A percentile compares a stretch with the other conserved stretches of the same genome.
Conservation (phyloP, 2,888 invertebrate genomes). For the Prosopocoilus inquinatus region DNA sequence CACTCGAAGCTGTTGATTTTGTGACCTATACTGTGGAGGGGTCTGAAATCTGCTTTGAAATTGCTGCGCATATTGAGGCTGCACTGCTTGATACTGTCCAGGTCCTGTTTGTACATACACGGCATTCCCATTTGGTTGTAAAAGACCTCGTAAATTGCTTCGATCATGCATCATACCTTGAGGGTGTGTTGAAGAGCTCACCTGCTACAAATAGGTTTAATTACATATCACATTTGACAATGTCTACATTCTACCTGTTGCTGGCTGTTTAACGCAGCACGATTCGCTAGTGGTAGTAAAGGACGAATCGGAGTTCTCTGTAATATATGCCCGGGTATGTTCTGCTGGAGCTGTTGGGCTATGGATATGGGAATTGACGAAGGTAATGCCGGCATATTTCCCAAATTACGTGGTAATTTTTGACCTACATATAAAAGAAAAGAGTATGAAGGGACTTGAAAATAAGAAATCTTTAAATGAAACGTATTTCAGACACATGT, state of each 20-base stretch:
- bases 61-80: slow-evolving; percentile 48
- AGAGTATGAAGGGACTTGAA: neutral
- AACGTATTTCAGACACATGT: neutral
- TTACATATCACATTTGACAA: slow-evolving; percentile 1
- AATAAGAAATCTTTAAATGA: neutral
- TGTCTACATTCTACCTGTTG: slow-evolving; percentile 20
- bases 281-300: slow-evolving; percentile 21
- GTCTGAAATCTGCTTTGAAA: slow-evolving; percentile 40
- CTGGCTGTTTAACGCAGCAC: slow-evolving; percentile 24
- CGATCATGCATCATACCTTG: slow-evolving; percentile 52
- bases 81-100: slow-evolving; percentile 48
- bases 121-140: slow-evolving; percentile 44
- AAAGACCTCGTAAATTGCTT: slow-evolving; percentile 47
- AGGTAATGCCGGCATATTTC: slow-evolving; percentile 12
- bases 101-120: slow-evolving; percentile 51
- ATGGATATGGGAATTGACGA: slow-evolving; percentile 26
- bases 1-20: slow-evolving; percentile 46
- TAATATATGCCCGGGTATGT: slow-evolving; percentile 17
- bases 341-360: slow-evolving; percentile 27
- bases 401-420: slow-evolving; percentile 39
- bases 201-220: slow-evolving; percentile 38
- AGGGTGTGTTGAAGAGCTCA: slow-evolving; percentile 62
- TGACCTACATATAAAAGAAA: slow-evolving; percentile 27
- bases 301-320: slow-evolving; percentile 20
- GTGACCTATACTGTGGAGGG: slow-evolving; percentile 33